Evolutionary conservation across 2,797 vertebrate species (phyloP).

Genomic region (Sciurus carolinensis): DNA sequence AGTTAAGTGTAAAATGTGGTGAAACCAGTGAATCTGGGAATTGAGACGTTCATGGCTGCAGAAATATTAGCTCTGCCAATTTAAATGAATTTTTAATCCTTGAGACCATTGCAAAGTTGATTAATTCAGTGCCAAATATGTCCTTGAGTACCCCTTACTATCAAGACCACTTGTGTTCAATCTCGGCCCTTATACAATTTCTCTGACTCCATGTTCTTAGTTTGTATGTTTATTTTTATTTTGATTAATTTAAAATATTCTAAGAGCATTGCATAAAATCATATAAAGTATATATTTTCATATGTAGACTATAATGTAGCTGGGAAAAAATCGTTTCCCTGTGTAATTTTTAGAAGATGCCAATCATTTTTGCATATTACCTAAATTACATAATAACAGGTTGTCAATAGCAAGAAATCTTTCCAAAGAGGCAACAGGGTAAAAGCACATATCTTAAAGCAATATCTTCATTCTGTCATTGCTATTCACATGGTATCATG

Average conservation of each 20-base stretch:
- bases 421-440: slow-evolving; percentile 22
- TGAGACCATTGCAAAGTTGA: neutral
- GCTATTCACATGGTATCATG: neutral
- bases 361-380: neutral
- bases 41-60: neutral
- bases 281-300: neutral
- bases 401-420: neutral
- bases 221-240: slow-evolving; percentile 20
- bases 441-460: slow-evolving; percentile 17
- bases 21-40: neutral
- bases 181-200: neutral
- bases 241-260: slow-evolving; percentile 3
- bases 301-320: neutral
- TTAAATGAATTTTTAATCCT: slow-evolving; percentile 22
- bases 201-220: neutral
- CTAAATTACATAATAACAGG: neutral
- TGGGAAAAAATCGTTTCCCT: neutral
- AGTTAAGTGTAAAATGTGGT: neutral
- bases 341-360: neutral
- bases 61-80: neutral
- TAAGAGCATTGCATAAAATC: neutral
- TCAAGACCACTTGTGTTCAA: neutral
- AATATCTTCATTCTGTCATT: neutral
- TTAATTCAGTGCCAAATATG: neutral
- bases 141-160: neutral